A percentile compares a stretch with the other conserved stretches of the same genome.
Conservation (phyloP, 2,888 invertebrate species). For the Tipula helvola region DNA sequence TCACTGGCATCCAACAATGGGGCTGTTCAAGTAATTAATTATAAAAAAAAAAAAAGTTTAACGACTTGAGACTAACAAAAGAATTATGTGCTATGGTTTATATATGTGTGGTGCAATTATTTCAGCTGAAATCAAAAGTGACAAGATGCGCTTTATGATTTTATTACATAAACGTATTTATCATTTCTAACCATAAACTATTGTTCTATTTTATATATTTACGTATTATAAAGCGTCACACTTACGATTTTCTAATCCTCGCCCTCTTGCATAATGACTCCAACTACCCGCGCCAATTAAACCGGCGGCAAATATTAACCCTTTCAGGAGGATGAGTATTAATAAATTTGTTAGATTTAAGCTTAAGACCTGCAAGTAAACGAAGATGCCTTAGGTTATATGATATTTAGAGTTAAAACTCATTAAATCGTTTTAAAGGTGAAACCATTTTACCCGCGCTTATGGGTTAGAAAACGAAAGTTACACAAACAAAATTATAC, state of each 20-base stretch:
- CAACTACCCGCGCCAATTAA: slow-evolving; percentile 61
- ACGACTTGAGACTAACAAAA: background rate
- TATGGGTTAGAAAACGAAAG: background rate
- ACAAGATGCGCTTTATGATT: background rate
- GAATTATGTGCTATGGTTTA: background rate
- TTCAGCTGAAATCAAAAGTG: background rate
- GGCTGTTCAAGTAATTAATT: background rate
- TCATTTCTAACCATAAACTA: background rate
- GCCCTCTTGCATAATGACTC: slow-evolving; percentile 42
- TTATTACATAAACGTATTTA: background rate
- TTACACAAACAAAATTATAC: slow-evolving; percentile 26
- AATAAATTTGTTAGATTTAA: slow-evolving; percentile 71
- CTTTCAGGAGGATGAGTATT: slow-evolving; percentile 67
- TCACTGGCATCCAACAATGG: slow-evolving; percentile 52
- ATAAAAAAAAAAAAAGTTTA: background rate
- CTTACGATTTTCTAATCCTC: slow-evolving; percentile 41
- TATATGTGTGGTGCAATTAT: background rate
- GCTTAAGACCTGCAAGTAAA: slow-evolving; percentile 50
- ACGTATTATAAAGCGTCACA: background rate
- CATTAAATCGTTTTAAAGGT: background rate
- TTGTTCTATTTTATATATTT: background rate
- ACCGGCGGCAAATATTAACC: slow-evolving; percentile 68
- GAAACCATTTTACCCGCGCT: background rate
- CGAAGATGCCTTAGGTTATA: background rate
- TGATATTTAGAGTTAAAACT: background rate